Base-by-base conservation (phyloP, 2,797 vertebrate species). In the Anas capensis region DNA sequence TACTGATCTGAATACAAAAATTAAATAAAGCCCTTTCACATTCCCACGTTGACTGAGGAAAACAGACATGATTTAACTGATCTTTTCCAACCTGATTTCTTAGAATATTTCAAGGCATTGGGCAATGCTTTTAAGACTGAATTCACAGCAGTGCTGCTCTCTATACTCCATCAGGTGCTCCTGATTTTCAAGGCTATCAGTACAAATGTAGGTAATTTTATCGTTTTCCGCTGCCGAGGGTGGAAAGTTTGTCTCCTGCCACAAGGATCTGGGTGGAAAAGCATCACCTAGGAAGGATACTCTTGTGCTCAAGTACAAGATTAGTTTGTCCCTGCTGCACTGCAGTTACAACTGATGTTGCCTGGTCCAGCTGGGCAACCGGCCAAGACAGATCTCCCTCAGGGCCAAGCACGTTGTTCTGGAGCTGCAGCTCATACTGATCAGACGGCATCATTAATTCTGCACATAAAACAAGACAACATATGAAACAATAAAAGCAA, bases 381-480 rank as follows among this genome's bases (percentile, higher is more conserved):
- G 98, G 95, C 73, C 85, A 42, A 1, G 97, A 78, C 0, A 88
- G 54, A 88, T 98, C 97, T 95, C 98, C 98, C 56, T 97, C 92
- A 0, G 97, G 93, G 53, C 93, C 92, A 0, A 97, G 92, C 36
- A 98, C 44, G 58, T 97, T 97, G 97, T 99, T 99, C 96, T 99
- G 98, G 48, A 99, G 98, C 96, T 99, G 98, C 65, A 99, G 98
- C 71, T 99, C 98, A 4, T 99, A 99, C 96, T 99, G 99, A 57
- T 99, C 99, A 11, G 99, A 99, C 0, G 99, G 99, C 99, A 99
- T 99, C 2, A 91, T 86, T 65, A 99, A 97, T 76, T 99, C 99
- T 99, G 98, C 7, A 81, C 48, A 12, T 34, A 21, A 78, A 89
- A 78, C 42, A 73, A 70, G 29, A 91, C 31, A 69, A 31, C 21